phyloP scores from a whole-genome alignment of 2,888 invertebrate species.

The Chironomus riparius region DNA sequence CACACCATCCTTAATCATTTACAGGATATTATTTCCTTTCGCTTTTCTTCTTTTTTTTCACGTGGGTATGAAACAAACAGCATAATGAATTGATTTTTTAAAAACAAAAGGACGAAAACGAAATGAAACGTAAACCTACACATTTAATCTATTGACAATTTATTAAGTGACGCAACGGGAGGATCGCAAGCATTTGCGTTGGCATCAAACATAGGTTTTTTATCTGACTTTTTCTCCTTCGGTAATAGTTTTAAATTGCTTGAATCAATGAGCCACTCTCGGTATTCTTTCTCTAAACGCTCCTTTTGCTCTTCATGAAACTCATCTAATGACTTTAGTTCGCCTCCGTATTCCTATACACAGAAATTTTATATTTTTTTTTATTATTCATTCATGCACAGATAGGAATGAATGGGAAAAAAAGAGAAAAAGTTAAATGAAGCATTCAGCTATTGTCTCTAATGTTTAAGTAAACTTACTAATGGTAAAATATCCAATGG shows the following conservation, averaged over 20 bases:
- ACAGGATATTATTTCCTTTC: too few species aligned
- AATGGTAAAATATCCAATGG: slow-evolving; percentile 30
- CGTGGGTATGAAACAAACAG: too few species aligned
- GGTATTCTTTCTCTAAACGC: slow-evolving; percentile 50
- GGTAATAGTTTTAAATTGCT: slow-evolving; percentile 46
- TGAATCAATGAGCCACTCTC: slow-evolving; percentile 53
- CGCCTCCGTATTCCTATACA: slow-evolving; percentile 51
- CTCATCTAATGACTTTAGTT: slow-evolving; percentile 45
- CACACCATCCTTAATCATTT: too few species aligned
- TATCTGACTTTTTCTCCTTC: slow-evolving; percentile 43
- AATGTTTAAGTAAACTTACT: slow-evolving; percentile 33
- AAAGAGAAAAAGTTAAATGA: background rate
- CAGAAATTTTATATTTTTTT: too few species aligned
- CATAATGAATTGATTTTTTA: too few species aligned
- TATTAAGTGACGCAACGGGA: slow-evolving; percentile 8
- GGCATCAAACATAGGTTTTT: slow-evolving; percentile 32
- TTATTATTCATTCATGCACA: too few species aligned
- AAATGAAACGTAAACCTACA: too few species aligned
- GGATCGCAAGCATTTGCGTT: slow-evolving; percentile 13
- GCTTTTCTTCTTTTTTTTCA: too few species aligned
- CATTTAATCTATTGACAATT: slow-evolving; percentile 25
- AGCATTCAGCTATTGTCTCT: slow-evolving; percentile 33
- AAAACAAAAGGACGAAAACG: too few species aligned
- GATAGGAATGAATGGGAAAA: background rate
- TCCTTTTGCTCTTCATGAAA: slow-evolving; percentile 50